These are phyloP conservation scores for Cyclophora punctaria DNA, from an alignment of 2,888 invertebrate genomes.

Conservation along the genomic window DNA sequence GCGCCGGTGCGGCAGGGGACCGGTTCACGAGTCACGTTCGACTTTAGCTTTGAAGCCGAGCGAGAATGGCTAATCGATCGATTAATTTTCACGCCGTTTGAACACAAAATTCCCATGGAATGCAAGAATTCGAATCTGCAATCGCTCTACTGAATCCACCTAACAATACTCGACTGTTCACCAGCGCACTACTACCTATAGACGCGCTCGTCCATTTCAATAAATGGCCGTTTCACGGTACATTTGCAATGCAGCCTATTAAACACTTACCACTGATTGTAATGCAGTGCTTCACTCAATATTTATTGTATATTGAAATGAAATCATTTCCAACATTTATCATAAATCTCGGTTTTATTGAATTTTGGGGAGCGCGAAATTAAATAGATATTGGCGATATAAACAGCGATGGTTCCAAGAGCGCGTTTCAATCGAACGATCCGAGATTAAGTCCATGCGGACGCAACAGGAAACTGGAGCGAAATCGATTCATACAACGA, in stretches of 20 bases:
- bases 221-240: background rate
- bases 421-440: constrained; percentile 55
- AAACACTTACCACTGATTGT: constrained; percentile 1
- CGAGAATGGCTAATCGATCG: constrained; percentile 67
- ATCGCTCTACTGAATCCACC: constrained; percentile 12
- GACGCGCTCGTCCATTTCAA: constrained; percentile 2
- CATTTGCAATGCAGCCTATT: constrained; percentile 3
- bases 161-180: constrained; percentile 1
- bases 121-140: constrained; percentile 38
- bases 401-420: constrained; percentile 39
- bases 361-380: constrained; percentile 40
- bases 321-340: constrained; percentile 22
- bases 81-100: constrained; percentile 67
- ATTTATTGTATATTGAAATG: constrained; percentile 23
- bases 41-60: constrained; percentile 56
- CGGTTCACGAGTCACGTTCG: constrained; percentile 59
- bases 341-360: constrained; percentile 35
- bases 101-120: constrained; percentile 48
- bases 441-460: constrained; percentile 61
- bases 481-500: constrained; percentile 67
- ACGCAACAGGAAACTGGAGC: constrained; percentile 68
- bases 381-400: constrained; percentile 39
- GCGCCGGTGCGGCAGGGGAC: constrained; percentile 41
- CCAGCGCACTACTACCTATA: constrained; percentile 6
- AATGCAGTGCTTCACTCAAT: constrained; percentile 4